Evolutionary conservation across 2,888 invertebrate genomes (phyloP), one percentile per base, ranked within the genome.

Genomic region (Ceratothoa steindachneri): DNA sequence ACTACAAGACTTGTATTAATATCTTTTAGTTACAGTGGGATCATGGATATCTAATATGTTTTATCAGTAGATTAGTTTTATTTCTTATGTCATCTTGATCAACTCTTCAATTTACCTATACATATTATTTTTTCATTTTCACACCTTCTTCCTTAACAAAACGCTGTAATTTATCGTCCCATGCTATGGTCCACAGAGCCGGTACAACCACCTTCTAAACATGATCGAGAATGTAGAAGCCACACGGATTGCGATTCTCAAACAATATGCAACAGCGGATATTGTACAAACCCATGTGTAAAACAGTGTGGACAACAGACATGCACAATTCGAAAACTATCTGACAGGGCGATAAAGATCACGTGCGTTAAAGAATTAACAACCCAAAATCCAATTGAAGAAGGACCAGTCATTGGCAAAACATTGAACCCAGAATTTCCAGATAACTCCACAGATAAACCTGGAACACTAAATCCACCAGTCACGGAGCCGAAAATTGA

Each of bases 201-300:
- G 60, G 24, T 24, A 60, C 12, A n/a, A 2, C 27, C 60, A 60
- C 68, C 68, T 7, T n/a, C 27, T 66, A 64, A 15, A 24, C 28
- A 30, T 28, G n/a, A 71, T 51, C 70, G 30, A 60, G 60, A 70
- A 22, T 71, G 71, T 71, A 65, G 30, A 28, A 64, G 27, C 65
- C 65, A 71, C 52, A 27, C 24, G 15, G 51, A 71, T 29, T 71
- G 71, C 66, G 66, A 53, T 53, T 51, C 71, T 27, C 41, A 64
- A 27, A 29, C 27, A 41, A 64, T 66, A 30, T 71, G 71, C 66
- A 41, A 65, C n/a, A 66, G 41, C 41, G 71, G 71, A 65, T n/a
- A 29, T 24, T 71, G 71, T 66, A 66, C 28, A 22, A 71, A 71
- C 66, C 71, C 71, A 5, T 71, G 71, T 41, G 28, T 71, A 41